Evolutionary conservation across 2,888 invertebrate genomes (phyloP).

Genomic region (Drosophila merina): DNA sequence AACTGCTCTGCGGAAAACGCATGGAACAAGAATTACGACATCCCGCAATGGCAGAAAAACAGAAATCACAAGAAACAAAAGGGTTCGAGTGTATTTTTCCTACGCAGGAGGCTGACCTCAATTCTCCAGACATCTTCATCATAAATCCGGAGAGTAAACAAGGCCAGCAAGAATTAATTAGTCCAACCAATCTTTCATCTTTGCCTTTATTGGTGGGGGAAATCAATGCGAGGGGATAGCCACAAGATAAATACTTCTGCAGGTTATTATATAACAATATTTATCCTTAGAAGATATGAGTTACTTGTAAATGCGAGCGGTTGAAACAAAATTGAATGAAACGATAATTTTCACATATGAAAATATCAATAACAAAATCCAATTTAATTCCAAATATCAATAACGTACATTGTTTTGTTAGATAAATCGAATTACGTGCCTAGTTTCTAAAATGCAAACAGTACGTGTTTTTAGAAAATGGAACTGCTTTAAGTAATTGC

Average conservation of each 20-base stretch:
- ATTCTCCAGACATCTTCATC: conserved; percentile 42
- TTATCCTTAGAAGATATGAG: neutral
- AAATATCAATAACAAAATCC: neutral
- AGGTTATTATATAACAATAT: neutral
- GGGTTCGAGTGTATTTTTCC: conserved; percentile 11
- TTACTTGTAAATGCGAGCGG: too few species aligned
- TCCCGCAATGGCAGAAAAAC: conserved; percentile 26
- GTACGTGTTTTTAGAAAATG: neutral
- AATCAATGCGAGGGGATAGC: conserved; percentile 12
- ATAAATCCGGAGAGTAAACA: conserved; percentile 46
- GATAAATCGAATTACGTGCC: conserved; percentile 1
- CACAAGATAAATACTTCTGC: neutral
- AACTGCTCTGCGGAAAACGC: conserved; percentile 42
- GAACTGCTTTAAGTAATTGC: neutral
- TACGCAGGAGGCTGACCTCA: conserved; percentile 19
- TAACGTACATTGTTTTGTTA: neutral
- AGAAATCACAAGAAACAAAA: conserved; percentile 14
- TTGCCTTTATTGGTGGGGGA: conserved; percentile 6
- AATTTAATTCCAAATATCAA: neutral
- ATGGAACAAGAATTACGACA: conserved; percentile 48
- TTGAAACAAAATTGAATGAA: too few species aligned
- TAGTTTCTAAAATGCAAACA: neutral
- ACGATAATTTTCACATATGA: neutral
- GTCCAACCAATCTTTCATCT: conserved; percentile 5
- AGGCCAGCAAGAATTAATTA: conserved; percentile 51